phyloP scores from a whole-genome alignment of 1,140 invertebrate genomes.

The Trigoniulus corallinus region DNA sequence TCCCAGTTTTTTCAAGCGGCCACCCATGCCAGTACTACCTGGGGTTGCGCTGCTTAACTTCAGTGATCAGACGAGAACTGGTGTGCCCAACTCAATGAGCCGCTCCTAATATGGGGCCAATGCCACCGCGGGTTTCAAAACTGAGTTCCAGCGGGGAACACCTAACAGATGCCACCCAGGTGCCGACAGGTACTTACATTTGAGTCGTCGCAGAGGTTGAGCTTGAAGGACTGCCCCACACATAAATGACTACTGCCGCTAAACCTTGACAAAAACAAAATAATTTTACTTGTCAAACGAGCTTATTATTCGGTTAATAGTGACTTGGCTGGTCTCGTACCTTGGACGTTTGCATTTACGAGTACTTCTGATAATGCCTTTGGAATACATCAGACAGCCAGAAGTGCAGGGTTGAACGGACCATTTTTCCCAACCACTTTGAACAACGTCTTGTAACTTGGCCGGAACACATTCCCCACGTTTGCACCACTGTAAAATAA shows the following conservation, averaged over 20 bases:
- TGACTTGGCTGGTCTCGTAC: not conserved
- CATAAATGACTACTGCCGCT: conserved; percentile 40
- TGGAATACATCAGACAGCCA: conserved; percentile 43
- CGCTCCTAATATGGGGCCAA: too few relatives aligned
- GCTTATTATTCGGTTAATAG: not conserved
- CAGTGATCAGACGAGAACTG: too few relatives aligned
- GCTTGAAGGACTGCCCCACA: conserved; percentile 39
- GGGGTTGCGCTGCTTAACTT: too few relatives aligned
- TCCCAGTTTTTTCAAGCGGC: too few relatives aligned
- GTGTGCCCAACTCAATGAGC: too few relatives aligned
- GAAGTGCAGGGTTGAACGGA: conserved; percentile 37
- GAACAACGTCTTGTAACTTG: conserved; percentile 1
- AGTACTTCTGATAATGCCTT: conserved; percentile 22
- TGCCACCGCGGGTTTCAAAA: too few relatives aligned
- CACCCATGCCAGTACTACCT: too few relatives aligned
- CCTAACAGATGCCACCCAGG: conserved; percentile 17
- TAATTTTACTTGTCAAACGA: not conserved
- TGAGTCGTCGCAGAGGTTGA: conserved; percentile 43
- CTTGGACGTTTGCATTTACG: conserved; percentile 36
- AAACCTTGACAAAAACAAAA: conserved; percentile 24
- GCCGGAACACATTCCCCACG: conserved; percentile 29
- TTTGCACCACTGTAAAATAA: conserved; percentile 37
- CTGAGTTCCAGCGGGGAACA: too few relatives aligned
- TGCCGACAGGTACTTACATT: conserved; percentile 28
- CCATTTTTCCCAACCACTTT: conserved; percentile 46